Evolutionary conservation across 2,888 invertebrate genomes (phyloP).

Genomic region (Platerodrilus igneus): DNA sequence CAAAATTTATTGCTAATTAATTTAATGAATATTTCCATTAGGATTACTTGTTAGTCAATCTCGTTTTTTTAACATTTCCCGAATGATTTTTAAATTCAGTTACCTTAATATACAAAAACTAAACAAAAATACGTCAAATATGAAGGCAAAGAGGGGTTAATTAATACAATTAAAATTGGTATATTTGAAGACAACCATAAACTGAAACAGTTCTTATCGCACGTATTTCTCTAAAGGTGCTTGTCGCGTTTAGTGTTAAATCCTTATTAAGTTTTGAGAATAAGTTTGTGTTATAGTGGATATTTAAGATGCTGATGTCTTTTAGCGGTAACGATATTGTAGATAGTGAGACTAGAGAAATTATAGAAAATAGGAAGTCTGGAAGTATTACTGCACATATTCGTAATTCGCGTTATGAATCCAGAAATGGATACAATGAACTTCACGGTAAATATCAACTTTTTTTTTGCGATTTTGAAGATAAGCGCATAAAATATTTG

Average conservation of each 20-base stretch:
- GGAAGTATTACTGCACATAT: conserved; percentile 11
- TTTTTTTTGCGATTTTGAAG: too few relatives aligned
- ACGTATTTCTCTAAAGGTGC: conserved; percentile 6
- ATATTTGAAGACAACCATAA: conserved; percentile 16
- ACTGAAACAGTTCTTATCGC: conserved; percentile 7
- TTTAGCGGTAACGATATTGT: conserved; percentile 11
- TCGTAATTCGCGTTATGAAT: conserved; percentile 11
- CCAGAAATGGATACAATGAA: conserved; percentile 12
- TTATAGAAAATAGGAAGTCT: conserved; percentile 15
- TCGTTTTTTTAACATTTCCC: too few relatives aligned
- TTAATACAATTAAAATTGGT: conserved; percentile 13
- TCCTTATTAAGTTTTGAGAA: too few relatives aligned
- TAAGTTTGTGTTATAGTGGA: too few relatives aligned
- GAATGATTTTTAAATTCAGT: too few relatives aligned
- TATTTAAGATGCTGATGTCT: conserved; percentile 13
- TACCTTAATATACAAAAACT: too few relatives aligned
- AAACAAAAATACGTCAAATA: conserved; percentile 3
- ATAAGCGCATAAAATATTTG: too few relatives aligned
- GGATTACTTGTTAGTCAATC: too few relatives aligned
- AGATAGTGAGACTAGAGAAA: conserved; percentile 18
- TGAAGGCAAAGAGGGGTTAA: conserved; percentile 13
- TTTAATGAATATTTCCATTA: too few relatives aligned
- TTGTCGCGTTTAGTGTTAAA: conserved; percentile 2
- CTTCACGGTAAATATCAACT: conserved; percentile 13
- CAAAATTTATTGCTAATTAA: too few relatives aligned